Evolutionary conservation across 2,888 invertebrate species (phyloP).

Genomic region (Patella depressa): DNA sequence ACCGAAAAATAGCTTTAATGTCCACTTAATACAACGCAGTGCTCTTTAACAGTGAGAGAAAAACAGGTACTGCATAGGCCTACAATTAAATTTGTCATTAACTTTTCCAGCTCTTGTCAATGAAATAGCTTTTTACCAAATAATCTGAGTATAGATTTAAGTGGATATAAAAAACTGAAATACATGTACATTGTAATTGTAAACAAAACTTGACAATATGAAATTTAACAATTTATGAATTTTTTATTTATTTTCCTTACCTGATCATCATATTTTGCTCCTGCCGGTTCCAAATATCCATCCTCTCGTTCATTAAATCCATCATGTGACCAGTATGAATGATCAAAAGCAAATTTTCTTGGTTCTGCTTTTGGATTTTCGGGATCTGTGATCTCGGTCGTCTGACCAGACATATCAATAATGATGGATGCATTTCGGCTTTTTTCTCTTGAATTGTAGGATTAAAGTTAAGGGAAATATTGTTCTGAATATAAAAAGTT

Average conservation of each 20-base stretch:
- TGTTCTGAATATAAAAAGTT: not conserved
- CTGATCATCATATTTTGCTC: constrained; percentile 66
- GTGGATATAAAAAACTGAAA: too few species aligned
- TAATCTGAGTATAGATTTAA: too few species aligned
- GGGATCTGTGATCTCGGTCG: constrained; percentile 64
- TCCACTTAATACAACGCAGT: too few species aligned
- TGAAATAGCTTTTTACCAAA: too few species aligned
- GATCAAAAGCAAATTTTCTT: constrained; percentile 65
- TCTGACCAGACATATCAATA: constrained; percentile 62
- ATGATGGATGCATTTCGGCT: constrained; percentile 61
- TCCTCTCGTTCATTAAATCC: constrained; percentile 55
- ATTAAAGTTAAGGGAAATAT: constrained; percentile 42
- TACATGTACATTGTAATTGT: too few species aligned
- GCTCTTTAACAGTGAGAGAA: too few species aligned
- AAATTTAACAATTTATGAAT: not conserved
- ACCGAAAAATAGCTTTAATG: too few species aligned
- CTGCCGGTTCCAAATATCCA: constrained; percentile 60
- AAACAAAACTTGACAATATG: not conserved
- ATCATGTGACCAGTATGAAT: constrained; percentile 70
- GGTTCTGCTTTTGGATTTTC: constrained; percentile 53
- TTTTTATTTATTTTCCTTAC: constrained; percentile 35
- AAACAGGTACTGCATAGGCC: too few species aligned
- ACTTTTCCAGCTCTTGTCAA: too few species aligned
- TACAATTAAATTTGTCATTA: too few species aligned
- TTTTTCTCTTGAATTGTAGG: constrained; percentile 63